A percentile compares a stretch with the other conserved stretches of the same genome.
Conservation (phyloP, 2,888 invertebrate genomes). For the Ectemnius continuus region DNA sequence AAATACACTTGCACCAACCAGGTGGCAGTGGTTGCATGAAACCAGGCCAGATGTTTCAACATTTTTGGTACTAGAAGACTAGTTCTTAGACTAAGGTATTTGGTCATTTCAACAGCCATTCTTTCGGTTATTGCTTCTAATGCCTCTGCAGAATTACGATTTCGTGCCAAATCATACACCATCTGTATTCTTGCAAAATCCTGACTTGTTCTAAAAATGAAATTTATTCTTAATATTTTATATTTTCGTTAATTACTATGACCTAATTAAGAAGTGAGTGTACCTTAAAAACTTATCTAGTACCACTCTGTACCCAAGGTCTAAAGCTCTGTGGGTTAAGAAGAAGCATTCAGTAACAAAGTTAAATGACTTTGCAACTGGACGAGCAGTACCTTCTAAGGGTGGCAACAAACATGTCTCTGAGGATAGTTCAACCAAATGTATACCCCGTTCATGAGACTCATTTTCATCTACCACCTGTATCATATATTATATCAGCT, state of each 20-base stretch:
- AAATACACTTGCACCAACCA: slow-evolving; percentile 93
- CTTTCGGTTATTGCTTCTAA: slow-evolving; percentile 82
- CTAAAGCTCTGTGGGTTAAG: slow-evolving; percentile 91
- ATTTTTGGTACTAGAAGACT: slow-evolving; percentile 88
- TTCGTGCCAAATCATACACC: slow-evolving; percentile 84
- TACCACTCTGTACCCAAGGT: slow-evolving; percentile 82
- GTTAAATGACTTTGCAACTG: slow-evolving; percentile 82
- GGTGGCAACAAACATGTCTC: slow-evolving; percentile 91
- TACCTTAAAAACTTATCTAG: slow-evolving; percentile 79
- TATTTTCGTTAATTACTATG: not conserved
- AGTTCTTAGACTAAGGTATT: slow-evolving; percentile 86
- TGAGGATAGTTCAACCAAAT: slow-evolving; percentile 84
- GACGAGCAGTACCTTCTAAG: slow-evolving; percentile 80
- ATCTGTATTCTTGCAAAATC: slow-evolving; percentile 86
- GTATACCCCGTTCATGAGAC: slow-evolving; percentile 82
- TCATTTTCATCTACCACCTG: slow-evolving; percentile 80
- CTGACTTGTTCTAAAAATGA: slow-evolving; percentile 78
- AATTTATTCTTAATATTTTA: slow-evolving; percentile 3
- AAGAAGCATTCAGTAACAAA: slow-evolving; percentile 96
- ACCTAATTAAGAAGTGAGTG: not conserved
- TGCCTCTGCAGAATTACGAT: slow-evolving; percentile 80
- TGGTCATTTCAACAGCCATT: slow-evolving; percentile 83
- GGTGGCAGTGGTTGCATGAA: slow-evolving; percentile 89
- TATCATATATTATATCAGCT: slow-evolving; percentile 34
- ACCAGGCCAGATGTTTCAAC: slow-evolving; percentile 84